Evolutionary conservation across 2,113 vertebrate species (phyloP), one percentile per base, ranked within the genome.

Genomic region (Embiotoca jacksoni): DNA sequence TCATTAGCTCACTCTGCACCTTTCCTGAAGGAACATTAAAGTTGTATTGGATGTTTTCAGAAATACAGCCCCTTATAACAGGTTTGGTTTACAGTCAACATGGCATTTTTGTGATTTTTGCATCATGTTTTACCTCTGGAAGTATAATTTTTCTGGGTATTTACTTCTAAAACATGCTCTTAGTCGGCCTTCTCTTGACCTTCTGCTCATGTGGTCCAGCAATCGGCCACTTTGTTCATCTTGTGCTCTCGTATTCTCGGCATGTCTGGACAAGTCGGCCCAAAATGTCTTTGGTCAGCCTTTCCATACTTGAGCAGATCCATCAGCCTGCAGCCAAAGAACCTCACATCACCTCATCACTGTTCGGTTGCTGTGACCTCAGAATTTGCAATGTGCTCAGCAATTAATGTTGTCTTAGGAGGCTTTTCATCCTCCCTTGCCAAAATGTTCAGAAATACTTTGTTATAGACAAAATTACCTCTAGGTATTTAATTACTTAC

Each of bases 291-390:
- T 31, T 41, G 6, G 15, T 39, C 32, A 59, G 37, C 39, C 31
- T 66, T 55, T 66, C 41, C 54, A 59, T 66, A 55, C 30, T 67
- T 16, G 58, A 59, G 23, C 30, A 64, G 66, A 13, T 39, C 0
- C 32, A 64, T 57, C 53, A 53, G 58, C 69, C 54, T 61, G 41
- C n/a, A 60, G 47, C 35, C 39, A 65, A 23, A 37, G 9, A 75
- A 7, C 32, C 10, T 31, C 16, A n/a, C 31, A 33, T 57, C 50
- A 5, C 36, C 70, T 23, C 44, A 8, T 62, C 49, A 5, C 16
- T n/a, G n/a, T 44, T 41, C 3, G 9, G 55, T 70, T 7, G 13
- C 13, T 55, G 54, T 23, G 37, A 59, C 53, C 36, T 35, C 10
- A 50, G 47, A 3, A 46, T 63, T 54, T 58, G 14, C 15, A 63